Base-by-base conservation (phyloP, 2,888 invertebrate species). In the Rhagonycha fulva region DNA sequence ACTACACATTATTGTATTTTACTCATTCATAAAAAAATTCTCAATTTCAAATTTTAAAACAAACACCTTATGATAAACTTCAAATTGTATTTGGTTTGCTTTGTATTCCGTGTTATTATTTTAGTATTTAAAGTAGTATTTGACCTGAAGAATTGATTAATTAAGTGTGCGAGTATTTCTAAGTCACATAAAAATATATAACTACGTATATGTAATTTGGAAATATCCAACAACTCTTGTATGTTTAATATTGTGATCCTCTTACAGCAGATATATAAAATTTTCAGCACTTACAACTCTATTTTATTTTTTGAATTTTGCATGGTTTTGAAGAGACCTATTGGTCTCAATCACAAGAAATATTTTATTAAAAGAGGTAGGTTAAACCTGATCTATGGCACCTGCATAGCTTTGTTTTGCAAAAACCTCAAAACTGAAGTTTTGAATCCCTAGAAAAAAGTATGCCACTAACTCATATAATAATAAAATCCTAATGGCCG, bases 161-260 rank as follows among this genome's bases (percentile, higher is more conserved):
- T 62, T 24, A 68, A 66, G 63, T 66, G 47, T 66, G 72, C 62
- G 75, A 76, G 75, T 76, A 76, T 62, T 63, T 76, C 75, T 76
- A 76, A 76, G 75, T 76, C 75, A 76, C 61, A 32, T 72, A 68
- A 72, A 62, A 47, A n/a, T 47, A 47, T 47, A 47, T 47, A 47
- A 5, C 47, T n/a, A 47, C n/a, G 24, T 66, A 26, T 66, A 66
- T 66, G 63, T 66, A 24, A 66, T 66, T 66, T 26, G 24, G 63
- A 66, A 66, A 66, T 24, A 66, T 66, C 24, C 26, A 66, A 24
- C 23, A 66, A 66, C 26, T 62, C 24, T 66, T 72, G 68, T 72
- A 72, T 72, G 72, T 72, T 68, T 72, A 68, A 60, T 72, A 72
- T 47, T 24, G 66, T 72, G 71, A 67, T 26, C 68, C 60, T 47